Conservation (phyloP, 2,888 invertebrate genomes). For the Nemapogon koenigi region DNA sequence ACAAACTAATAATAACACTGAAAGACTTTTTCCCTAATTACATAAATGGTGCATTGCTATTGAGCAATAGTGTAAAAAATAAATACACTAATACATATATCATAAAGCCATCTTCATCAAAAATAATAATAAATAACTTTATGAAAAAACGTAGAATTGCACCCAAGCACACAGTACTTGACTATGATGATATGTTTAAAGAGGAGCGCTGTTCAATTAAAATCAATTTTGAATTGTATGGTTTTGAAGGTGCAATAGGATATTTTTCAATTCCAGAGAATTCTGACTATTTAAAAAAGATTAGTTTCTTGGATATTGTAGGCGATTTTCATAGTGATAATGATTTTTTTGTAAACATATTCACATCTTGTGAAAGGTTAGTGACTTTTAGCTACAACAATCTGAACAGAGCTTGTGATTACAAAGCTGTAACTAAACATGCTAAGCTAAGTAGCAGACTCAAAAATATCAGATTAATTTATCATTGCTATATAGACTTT, state of each 20-base stretch:
- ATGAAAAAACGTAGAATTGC: conserved; percentile 27
- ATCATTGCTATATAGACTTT: too few relatives aligned
- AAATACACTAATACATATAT: not conserved
- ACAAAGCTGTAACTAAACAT: too few relatives aligned
- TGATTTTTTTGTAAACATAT: conserved; percentile 40
- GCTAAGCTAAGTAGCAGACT: too few relatives aligned
- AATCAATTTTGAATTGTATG: conserved; percentile 25
- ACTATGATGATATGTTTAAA: conserved; percentile 34
- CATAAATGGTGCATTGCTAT: not conserved
- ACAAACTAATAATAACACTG: conserved; percentile 23
- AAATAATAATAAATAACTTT: not conserved
- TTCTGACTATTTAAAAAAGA: conserved; percentile 32
- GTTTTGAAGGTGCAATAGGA: conserved; percentile 22
- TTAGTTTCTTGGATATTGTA: conserved; percentile 37
- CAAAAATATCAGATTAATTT: too few relatives aligned
- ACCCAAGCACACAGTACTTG: conserved; percentile 22
- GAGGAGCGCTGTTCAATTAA: too few relatives aligned
- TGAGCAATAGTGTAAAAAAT: too few relatives aligned
- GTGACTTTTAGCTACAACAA: conserved; percentile 36
- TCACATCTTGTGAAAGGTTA: conserved; percentile 31
- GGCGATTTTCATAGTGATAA: conserved; percentile 27
- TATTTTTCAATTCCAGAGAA: conserved; percentile 21
- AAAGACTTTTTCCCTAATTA: conserved; percentile 26
- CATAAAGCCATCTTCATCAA: not conserved
- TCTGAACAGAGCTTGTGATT: too few relatives aligned